A percentile compares a stretch with the other conserved stretches of the same genome.
These are phyloP conservation scores for Limosa lapponica DNA, from an alignment of 2,797 vertebrate genomes.

Conservation along the genomic window DNA sequence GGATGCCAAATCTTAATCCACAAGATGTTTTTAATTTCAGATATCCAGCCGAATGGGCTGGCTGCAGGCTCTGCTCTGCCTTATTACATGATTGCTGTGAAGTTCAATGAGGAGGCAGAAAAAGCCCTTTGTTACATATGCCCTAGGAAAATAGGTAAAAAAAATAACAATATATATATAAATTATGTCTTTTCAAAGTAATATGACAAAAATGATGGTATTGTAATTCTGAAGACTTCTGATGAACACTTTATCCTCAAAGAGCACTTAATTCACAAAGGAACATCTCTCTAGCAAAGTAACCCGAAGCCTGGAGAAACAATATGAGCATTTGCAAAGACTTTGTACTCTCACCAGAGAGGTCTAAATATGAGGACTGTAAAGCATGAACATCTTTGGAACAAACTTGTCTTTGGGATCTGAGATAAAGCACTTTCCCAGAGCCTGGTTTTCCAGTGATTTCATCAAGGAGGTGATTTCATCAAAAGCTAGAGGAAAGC, in stretches of 20 bases:
- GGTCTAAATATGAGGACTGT: not conserved
- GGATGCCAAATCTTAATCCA: not conserved
- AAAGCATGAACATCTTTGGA: slow-evolving; percentile 42
- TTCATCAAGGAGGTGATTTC: slow-evolving; percentile 53
- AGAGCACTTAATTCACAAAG: slow-evolving; percentile 40
- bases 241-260: slow-evolving; percentile 52
- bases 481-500: slow-evolving; percentile 55
- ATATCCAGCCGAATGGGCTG: not conserved
- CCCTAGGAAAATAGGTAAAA: not conserved
- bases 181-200: not conserved
- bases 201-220: not conserved
- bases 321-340: not conserved
- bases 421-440: slow-evolving; percentile 43
- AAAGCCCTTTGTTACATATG: not conserved
- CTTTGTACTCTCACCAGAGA: slow-evolving; percentile 9
- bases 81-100: not conserved
- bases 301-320: slow-evolving; percentile 24
- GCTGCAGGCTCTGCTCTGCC: not conserved
- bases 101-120: not conserved
- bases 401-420: slow-evolving; percentile 55
- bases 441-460: not conserved
- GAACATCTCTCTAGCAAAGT: not conserved
- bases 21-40: not conserved
- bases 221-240: slow-evolving; percentile 23
- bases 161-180: not conserved